Conservation (phyloP, 2,113 vertebrate species). For the Cercopithecus mona region DNA sequence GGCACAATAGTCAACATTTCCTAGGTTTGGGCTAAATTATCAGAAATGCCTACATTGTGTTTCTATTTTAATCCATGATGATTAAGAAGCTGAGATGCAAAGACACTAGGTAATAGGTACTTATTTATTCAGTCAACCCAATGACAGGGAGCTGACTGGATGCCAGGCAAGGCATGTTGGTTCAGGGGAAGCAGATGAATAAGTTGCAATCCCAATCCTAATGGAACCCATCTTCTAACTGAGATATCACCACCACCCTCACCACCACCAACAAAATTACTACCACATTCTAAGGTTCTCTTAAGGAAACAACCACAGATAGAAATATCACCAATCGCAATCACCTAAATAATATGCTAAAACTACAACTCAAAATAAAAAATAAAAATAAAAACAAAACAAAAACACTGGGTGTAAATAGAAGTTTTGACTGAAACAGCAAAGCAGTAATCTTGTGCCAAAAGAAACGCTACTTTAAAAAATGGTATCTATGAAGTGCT, state of each 20-base stretch:
- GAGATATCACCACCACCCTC: neutral
- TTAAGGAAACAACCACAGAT: neutral
- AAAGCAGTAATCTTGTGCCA: neutral
- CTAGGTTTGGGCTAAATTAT: neutral
- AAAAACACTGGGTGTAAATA: neutral
- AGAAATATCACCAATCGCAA: neutral
- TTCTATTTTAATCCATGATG: neutral
- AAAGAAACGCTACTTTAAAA: slow-evolving; percentile 13
- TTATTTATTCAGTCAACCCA: neutral
- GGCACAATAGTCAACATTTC: neutral
- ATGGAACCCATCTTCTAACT: neutral
- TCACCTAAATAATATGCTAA: neutral
- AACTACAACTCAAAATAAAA: neutral
- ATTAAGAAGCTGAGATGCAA: neutral
- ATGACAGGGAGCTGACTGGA: neutral
- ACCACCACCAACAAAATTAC: neutral
- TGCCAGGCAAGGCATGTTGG: neutral
- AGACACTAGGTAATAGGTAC: neutral
- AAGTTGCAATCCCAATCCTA: neutral
- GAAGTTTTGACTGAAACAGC: neutral
- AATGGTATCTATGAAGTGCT: neutral
- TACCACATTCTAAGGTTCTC: neutral
- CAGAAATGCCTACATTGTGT: neutral
- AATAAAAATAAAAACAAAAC: neutral
- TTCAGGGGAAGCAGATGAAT: neutral